These are phyloP conservation scores for Kryptolebias ocellatus DNA, from an alignment of 2,797 vertebrate species.

Conservation along the genomic window DNA sequence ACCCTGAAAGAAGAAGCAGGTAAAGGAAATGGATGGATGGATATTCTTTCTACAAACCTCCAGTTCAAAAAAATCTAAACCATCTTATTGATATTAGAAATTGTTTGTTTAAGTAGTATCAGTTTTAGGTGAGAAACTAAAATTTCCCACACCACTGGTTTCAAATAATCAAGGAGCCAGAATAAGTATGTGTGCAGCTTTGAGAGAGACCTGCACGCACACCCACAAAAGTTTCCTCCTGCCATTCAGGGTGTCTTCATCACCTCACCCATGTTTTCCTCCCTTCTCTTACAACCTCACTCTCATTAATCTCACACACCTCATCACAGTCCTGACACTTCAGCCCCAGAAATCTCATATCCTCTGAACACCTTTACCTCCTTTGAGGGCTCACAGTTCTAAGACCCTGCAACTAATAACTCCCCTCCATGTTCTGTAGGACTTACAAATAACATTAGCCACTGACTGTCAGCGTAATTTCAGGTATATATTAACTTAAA, in stretches of 20 bases:
- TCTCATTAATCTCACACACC: slow-evolving; percentile 74
- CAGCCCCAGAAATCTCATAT: slow-evolving; percentile 75
- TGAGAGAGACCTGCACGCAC: slow-evolving; percentile 15
- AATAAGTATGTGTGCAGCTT: neutral
- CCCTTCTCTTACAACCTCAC: slow-evolving; percentile 48
- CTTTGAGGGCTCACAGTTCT: slow-evolving; percentile 49
- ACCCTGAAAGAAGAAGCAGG: too few relatives aligned
- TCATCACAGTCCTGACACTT: slow-evolving; percentile 72
- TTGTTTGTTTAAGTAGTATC: slow-evolving; percentile 23
- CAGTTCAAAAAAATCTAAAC: too few relatives aligned
- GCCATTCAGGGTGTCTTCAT: slow-evolving; percentile 53
- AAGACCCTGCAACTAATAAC: slow-evolving; percentile 64
- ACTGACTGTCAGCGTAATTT: neutral
- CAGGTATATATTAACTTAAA: neutral
- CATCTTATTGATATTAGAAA: slow-evolving; percentile 8
- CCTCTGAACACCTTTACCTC: slow-evolving; percentile 74
- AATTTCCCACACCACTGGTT: slow-evolving; percentile 8
- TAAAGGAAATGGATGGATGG: too few relatives aligned
- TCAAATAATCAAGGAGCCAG: slow-evolving; percentile 3
- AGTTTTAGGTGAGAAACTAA: slow-evolving; percentile 34
- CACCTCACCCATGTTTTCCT: slow-evolving; percentile 54
- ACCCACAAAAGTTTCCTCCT: slow-evolving; percentile 29
- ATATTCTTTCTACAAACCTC: too few relatives aligned
- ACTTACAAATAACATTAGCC: neutral
- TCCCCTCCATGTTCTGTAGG: slow-evolving; percentile 28